A percentile compares a stretch with the other conserved stretches of the same genome.
Conservation (phyloP, 1,140 invertebrate genomes). For the Dreissena polymorpha region DNA sequence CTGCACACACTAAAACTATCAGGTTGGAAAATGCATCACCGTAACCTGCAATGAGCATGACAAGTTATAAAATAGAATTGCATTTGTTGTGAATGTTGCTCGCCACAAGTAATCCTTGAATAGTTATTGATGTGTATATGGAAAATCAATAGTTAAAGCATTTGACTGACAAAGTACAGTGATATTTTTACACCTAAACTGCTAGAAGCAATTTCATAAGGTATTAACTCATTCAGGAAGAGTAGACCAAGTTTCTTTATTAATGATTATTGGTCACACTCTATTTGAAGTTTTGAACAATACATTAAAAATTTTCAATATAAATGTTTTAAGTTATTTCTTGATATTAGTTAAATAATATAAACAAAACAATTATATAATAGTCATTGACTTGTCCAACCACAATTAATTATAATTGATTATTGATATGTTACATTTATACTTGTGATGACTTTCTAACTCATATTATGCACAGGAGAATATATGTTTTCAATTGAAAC, state of each 20-base stretch:
- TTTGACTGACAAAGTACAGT: background rate
- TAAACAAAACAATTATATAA: too few species aligned
- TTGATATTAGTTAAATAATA: too few species aligned
- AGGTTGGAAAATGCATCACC: constrained; percentile 46
- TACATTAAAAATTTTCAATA: too few species aligned
- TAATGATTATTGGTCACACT: too few species aligned
- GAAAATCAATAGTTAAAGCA: background rate
- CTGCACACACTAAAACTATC: constrained; percentile 37
- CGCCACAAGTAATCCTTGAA: background rate
- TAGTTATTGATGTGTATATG: background rate
- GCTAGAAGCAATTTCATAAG: background rate
- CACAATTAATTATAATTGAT: too few species aligned
- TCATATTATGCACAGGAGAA: background rate
- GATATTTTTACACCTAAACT: background rate
- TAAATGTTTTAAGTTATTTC: too few species aligned
- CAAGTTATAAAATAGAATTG: background rate
- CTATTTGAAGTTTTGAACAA: too few species aligned
- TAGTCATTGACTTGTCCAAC: too few species aligned
- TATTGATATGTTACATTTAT: too few species aligned
- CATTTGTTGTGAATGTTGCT: background rate
- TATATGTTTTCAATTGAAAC: background rate
- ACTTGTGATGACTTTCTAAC: background rate
- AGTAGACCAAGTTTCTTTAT: too few species aligned
- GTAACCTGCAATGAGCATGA: constrained; percentile 26
- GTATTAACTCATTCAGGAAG: too few species aligned